A percentile compares a stretch with the other conserved stretches of the same genome.
phyloP scores from a whole-genome alignment of 2,797 vertebrate genomes.

The Dermochelys coriacea region DNA sequence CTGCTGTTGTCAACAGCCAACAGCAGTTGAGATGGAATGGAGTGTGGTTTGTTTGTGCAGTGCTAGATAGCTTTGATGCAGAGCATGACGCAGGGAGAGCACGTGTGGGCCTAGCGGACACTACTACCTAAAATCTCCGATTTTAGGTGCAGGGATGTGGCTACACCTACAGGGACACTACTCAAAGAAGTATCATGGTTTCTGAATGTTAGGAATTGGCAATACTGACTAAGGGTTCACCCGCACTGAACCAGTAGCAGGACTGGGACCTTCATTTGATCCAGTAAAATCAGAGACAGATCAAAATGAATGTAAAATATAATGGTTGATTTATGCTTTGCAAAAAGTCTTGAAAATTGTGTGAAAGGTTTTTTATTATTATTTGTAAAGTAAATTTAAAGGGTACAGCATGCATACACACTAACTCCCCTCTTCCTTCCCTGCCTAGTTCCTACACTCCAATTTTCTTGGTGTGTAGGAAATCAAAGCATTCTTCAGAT shows the following conservation, averaged over 20 bases:
- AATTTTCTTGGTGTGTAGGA: background rate
- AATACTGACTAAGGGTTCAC: fast-evolving
- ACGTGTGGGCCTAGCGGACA: background rate
- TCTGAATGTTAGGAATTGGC: background rate
- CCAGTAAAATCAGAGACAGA: background rate
- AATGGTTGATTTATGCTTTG: background rate
- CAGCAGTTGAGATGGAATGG: background rate
- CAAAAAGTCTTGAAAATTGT: background rate
- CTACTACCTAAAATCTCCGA: background rate
- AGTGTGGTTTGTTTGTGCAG: too few species aligned
- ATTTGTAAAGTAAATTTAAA: background rate
- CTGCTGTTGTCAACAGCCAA: too few species aligned
- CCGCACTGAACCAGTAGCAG: background rate
- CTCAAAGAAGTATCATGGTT: background rate
- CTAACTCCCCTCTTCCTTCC: background rate
- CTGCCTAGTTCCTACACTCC: background rate
- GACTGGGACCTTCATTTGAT: background rate
- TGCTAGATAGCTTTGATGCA: background rate
- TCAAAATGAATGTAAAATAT: background rate
- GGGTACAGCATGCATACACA: fast-evolving
- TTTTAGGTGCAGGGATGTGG: background rate
- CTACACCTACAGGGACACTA: background rate
- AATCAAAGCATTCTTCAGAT: background rate
- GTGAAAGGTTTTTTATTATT: background rate
- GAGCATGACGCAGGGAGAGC: background rate